These are phyloP conservation scores for Colletes latitarsis DNA, from an alignment of 1,140 invertebrate genomes.

Conservation along the genomic window DNA sequence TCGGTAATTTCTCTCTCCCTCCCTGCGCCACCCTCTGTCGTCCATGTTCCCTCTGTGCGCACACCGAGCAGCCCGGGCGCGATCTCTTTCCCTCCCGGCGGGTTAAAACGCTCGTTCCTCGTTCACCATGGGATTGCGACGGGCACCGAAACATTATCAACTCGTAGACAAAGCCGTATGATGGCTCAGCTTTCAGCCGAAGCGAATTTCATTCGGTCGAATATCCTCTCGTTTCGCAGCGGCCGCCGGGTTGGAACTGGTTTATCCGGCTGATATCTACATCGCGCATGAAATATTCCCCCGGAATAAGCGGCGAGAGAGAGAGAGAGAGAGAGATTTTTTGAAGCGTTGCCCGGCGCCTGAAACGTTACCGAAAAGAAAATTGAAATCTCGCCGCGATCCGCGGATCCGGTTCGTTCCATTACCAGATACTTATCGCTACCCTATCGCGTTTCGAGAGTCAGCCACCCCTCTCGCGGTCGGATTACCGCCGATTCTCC, in stretches of 20 bases:
- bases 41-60: conserved; percentile 4
- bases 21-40: not conserved
- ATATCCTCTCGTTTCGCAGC: conserved; percentile 11
- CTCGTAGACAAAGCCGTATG: conserved; percentile 59
- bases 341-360: not conserved
- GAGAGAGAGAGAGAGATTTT: not conserved
- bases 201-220: conserved; percentile 54
- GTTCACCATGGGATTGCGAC: conserved; percentile 40
- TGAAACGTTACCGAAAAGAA: not conserved
- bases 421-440: not conserved
- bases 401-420: not conserved
- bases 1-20: conserved; percentile 62
- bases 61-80: not conserved
- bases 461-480: no score
- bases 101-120: conserved; percentile 21
- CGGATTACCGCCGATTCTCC: not conserved
- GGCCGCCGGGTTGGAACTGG: conserved; percentile 9
- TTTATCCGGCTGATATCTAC: conserved; percentile 50
- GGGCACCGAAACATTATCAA: conserved; percentile 61
- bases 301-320: no score
- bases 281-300: conserved; percentile 32
- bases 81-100: conserved; percentile 3
- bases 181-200: conserved; percentile 50
- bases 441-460: not conserved
- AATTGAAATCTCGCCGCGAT: conserved; percentile 9